Evolutionary conservation across 2,113 vertebrate genomes (phyloP).

Genomic region (Chloropsis cyanopogon): DNA sequence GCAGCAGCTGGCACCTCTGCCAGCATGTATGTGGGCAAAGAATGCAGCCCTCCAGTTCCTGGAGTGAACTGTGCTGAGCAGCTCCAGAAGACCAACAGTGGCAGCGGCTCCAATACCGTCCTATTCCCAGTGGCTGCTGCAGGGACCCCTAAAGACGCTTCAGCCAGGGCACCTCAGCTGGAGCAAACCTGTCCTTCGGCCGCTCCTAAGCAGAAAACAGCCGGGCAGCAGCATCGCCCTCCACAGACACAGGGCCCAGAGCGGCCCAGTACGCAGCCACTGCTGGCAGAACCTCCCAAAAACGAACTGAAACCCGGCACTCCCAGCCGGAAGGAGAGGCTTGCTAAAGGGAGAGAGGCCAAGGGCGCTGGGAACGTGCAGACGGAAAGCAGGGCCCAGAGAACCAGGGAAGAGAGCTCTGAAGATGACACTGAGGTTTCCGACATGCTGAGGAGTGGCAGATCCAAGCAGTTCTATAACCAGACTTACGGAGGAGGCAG

Average conservation of each 20-base stretch:
- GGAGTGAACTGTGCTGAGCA: slow-evolving; percentile 12
- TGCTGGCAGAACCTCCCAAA: slow-evolving; percentile 20
- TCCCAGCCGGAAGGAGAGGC: slow-evolving; percentile 57
- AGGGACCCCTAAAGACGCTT: not conserved
- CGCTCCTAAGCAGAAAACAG: slow-evolving; percentile 23
- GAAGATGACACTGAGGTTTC: slow-evolving; percentile 78
- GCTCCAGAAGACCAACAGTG: slow-evolving; percentile 24
- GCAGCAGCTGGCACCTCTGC: slow-evolving; percentile 26
- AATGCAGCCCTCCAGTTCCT: slow-evolving; percentile 26
- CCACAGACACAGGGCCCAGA: not conserved
- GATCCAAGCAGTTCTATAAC: slow-evolving; percentile 79
- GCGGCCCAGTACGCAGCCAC: not conserved
- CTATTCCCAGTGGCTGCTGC: not conserved
- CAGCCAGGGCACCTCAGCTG: slow-evolving; percentile 21
- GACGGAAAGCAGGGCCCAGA: slow-evolving; percentile 60
- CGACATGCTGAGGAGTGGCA: slow-evolving; percentile 72
- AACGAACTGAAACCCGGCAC: slow-evolving; percentile 24
- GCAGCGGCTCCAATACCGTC: not conserved
- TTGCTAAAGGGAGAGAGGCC: slow-evolving; percentile 56
- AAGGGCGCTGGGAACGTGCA: slow-evolving; percentile 14
- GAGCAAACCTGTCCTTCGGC: not conserved
- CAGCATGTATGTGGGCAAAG: slow-evolving; percentile 42
- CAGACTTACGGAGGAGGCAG: slow-evolving; percentile 73
- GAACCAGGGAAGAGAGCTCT: slow-evolving; percentile 75
- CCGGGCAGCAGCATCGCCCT: not conserved